Conservation (phyloP, 2,797 vertebrate species). For the Centroberyx gerrardi region DNA sequence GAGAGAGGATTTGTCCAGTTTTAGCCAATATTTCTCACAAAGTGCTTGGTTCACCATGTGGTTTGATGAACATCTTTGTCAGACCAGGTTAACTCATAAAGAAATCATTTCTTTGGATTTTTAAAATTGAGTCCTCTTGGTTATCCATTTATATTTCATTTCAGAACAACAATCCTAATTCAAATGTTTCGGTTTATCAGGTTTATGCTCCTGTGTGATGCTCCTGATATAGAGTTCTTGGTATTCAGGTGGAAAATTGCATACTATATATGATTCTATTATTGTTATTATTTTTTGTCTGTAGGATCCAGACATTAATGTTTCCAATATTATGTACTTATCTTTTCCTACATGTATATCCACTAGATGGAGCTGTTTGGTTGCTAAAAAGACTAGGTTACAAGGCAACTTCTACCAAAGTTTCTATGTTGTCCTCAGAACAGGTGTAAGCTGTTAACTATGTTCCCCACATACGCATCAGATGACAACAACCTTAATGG, state of each 20-base stretch:
- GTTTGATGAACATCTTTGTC: conserved; percentile 17
- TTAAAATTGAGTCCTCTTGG: background rate
- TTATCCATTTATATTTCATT: conserved; percentile 17
- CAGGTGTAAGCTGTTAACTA: conserved; percentile 45
- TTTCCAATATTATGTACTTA: background rate
- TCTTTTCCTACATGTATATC: conserved; percentile 19
- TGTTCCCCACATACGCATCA: background rate
- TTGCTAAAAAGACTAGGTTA: conserved; percentile 10
- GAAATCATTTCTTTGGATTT: background rate
- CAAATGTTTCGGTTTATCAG: conserved; percentile 8
- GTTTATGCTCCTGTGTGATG: too few species aligned
- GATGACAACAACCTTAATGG: background rate
- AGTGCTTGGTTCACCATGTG: conserved; percentile 59
- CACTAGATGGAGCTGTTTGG: conserved; percentile 72
- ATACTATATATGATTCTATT: conserved; percentile 3
- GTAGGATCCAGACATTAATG: background rate
- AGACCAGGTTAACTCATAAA: background rate
- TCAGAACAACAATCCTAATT: conserved; percentile 2
- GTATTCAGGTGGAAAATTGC: conserved; percentile 24
- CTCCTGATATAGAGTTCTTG: background rate
- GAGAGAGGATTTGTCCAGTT: conserved; percentile 65
- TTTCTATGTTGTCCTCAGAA: conserved; percentile 12
- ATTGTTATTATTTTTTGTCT: conserved; percentile 9
- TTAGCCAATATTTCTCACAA: conserved; percentile 39
- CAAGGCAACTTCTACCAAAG: background rate